Base-by-base conservation (phyloP, 2,888 invertebrate genomes). In the Apamea anceps region DNA sequence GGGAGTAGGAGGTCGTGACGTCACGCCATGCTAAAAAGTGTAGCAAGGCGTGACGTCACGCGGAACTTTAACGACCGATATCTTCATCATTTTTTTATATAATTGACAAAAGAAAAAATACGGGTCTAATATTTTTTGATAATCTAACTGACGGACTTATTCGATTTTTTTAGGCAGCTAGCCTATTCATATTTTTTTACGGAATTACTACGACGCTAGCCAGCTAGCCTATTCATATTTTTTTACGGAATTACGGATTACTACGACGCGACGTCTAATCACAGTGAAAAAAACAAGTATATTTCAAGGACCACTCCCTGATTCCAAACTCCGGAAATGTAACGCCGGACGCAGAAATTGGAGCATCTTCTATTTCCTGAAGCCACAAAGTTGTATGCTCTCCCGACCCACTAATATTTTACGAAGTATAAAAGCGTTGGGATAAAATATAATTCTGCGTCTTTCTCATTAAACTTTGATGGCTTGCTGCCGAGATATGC, bases 401-500 rank as follows among this genome's bases (percentile, higher is more conserved):
- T 3, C 25, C 3, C 28, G 25, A 57, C 70, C 57, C 0, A 65
- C 51, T 57, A 57, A 77, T 80, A 79, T 85, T 82, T 62, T 57
- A 72, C 72, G 12, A 25, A 63, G 66, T 54, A 72, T 85, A 72
- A 77, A 77, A 83, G 62, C 73, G 62, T 32, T 66, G 28, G 32
- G 12, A 65, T 45, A 37, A 65, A 63, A 75, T 71, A 66, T 70
- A 75, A 78, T 48, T 37, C 21, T 57, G 18, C 71, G 48, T 88
- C 68, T 79, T 79, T 67, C 65, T 84, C 87, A 87, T 87, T 87
- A 87, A 76, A 84, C 78, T 78, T 72, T 84, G 63, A 87, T 72
- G 60, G 32, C 63, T 80, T 60, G 42, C 63, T 13, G 32, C 45
- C 32, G 72, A 81, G 89, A 84, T 79, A 85, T 77, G 68, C 62